A percentile compares a stretch with the other conserved stretches of the same genome.
phyloP scores from a whole-genome alignment of 2,113 vertebrate species.

The Bujurquina vittata region DNA sequence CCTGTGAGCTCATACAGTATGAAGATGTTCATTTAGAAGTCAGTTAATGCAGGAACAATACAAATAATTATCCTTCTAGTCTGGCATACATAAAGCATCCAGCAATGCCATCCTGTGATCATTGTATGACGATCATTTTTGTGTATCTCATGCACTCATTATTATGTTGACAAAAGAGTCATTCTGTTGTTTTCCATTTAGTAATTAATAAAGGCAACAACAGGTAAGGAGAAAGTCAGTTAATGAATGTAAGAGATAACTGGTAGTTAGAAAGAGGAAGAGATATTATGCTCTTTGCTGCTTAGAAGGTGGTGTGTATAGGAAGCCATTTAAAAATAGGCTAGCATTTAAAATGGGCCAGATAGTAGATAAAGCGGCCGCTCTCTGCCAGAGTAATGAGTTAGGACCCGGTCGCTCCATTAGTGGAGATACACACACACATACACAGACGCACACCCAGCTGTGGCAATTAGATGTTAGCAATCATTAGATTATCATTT shows the following conservation, averaged over 20 bases:
- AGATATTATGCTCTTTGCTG: constrained; percentile 60
- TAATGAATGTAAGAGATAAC: constrained; percentile 16
- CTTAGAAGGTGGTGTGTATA: constrained; percentile 56
- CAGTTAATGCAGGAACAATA: neutral
- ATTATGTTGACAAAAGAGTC: neutral
- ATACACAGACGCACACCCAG: constrained; percentile 21
- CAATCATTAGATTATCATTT: constrained; percentile 60
- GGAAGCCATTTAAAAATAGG: constrained; percentile 77
- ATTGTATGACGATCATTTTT: neutral
- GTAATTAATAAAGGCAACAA: constrained; percentile 29
- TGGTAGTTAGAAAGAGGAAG: constrained; percentile 32
- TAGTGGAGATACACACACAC: constrained; percentile 35
- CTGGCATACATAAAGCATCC: neutral
- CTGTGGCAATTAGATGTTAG: constrained; percentile 60
- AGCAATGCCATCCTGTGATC: neutral
- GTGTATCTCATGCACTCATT: neutral
- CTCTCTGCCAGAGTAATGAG: constrained; percentile 74
- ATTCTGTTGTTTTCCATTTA: constrained; percentile 12
- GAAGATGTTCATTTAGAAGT: neutral
- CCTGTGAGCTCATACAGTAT: neutral
- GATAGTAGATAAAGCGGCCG: constrained; percentile 75
- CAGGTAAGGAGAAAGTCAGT: constrained; percentile 21
- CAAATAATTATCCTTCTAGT: neutral
- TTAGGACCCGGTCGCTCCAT: constrained; percentile 57
- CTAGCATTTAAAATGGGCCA: constrained; percentile 75